A percentile compares a stretch with the other conserved stretches of the same genome.
Conservation (phyloP, 2,113 vertebrate genomes). For the Scolopax mira region DNA sequence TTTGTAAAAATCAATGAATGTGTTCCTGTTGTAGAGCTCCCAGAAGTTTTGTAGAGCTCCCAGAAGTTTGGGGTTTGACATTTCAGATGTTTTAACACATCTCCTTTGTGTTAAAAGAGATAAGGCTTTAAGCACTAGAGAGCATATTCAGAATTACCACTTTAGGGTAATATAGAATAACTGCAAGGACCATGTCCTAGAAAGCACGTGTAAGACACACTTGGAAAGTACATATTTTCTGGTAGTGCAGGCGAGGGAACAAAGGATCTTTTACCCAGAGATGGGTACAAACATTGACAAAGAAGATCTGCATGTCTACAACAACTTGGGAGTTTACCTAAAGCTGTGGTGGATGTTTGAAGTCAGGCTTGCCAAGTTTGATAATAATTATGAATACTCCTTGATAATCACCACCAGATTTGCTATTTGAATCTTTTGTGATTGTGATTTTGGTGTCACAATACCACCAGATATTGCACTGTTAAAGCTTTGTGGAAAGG, state of each 20-base stretch:
- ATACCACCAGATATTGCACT: neutral
- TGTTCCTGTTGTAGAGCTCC: neutral
- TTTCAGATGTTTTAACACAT: no score
- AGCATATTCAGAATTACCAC: neutral
- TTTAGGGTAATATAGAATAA: neutral
- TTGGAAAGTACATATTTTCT: neutral
- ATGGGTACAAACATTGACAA: neutral
- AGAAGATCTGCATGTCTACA: neutral
- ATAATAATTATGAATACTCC: neutral
- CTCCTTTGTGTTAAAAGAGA: neutral
- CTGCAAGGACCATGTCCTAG: neutral
- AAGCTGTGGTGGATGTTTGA: neutral
- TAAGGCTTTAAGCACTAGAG: neutral
- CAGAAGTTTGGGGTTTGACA: neutral
- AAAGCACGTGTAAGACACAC: neutral
- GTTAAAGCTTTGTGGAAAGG: neutral
- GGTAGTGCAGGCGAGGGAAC: neutral
- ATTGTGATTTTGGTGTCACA: neutral
- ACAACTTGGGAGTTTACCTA: neutral
- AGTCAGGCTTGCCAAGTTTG: neutral
- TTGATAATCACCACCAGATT: neutral
- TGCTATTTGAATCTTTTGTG: neutral
- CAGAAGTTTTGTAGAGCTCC: neutral
- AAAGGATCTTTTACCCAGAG: neutral
- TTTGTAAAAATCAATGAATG: neutral